Conservation (phyloP, 2,113 vertebrate species). For the Scalopus aquaticus region DNA sequence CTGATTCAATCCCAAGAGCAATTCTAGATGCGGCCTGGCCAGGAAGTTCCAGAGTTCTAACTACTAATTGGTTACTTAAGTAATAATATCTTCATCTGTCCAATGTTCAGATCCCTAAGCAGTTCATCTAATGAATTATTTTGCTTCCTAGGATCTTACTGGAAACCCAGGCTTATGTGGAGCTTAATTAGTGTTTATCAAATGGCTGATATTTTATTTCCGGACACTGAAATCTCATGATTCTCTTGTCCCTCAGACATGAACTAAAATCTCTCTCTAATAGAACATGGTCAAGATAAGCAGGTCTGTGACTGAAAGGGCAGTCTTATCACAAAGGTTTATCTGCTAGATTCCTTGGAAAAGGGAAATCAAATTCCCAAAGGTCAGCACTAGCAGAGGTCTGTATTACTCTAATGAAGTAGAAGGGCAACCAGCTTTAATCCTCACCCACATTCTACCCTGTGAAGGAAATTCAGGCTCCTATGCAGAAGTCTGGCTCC, state of each 20-base stretch:
- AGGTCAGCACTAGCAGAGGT: not conserved
- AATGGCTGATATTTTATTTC: constrained; percentile 3
- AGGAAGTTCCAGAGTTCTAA: constrained; percentile 44
- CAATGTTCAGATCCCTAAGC: not conserved
- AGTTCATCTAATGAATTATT: constrained; percentile 29
- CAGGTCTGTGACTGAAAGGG: not conserved
- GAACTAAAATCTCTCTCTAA: not conserved
- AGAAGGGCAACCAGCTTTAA: not conserved
- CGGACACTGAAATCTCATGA: not conserved
- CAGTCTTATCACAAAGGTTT: not conserved
- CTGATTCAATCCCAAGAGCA: constrained; percentile 15
- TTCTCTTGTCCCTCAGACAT: not conserved
- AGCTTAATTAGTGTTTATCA: constrained; percentile 14
- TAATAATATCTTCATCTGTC: not conserved
- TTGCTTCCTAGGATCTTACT: constrained; percentile 12
- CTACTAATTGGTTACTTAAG: constrained; percentile 60
- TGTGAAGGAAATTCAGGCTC: constrained; percentile 15
- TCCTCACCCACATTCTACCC: not conserved
- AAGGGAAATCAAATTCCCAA: constrained; percentile 12
- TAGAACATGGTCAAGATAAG: not conserved
- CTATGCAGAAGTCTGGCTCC: not conserved
- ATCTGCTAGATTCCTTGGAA: not conserved
- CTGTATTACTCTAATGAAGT: not conserved
- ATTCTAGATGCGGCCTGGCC: not conserved
- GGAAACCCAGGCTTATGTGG: not conserved